phyloP scores from a whole-genome alignment of 1,140 invertebrate species.

The Musca vetustissima region DNA sequence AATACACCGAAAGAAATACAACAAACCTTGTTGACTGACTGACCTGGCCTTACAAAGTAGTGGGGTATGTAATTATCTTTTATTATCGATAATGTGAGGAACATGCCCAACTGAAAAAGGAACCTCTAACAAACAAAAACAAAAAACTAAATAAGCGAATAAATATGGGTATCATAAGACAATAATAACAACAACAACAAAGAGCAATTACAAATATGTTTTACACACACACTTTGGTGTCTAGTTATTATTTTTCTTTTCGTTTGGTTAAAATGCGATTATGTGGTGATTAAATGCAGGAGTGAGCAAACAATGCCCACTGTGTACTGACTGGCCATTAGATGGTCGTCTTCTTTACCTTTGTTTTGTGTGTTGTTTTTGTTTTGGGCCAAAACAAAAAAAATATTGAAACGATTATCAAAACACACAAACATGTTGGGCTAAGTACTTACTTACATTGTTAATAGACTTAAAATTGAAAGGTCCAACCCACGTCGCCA shows the following conservation, averaged over 20 bases:
- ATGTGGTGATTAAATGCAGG: slow-evolving; percentile 28
- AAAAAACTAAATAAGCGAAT: no score
- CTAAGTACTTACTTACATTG: slow-evolving; percentile 11
- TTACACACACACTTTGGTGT: not conserved
- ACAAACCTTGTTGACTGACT: not conserved
- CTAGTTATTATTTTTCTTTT: slow-evolving; percentile 2
- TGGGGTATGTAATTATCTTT: slow-evolving; percentile 9
- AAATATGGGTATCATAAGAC: not conserved
- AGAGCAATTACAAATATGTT: not conserved
- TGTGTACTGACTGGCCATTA: not conserved
- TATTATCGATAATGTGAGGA: slow-evolving; percentile 14
- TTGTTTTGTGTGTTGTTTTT: not conserved
- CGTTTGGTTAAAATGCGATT: slow-evolving; percentile 32
- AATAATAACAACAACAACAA: not conserved
- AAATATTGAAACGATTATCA: slow-evolving; percentile 3
- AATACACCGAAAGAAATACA: no score
- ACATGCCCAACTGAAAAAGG: slow-evolving; percentile 5
- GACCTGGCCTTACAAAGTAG: not conserved
- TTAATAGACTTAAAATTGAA: slow-evolving; percentile 25
- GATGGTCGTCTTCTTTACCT: not conserved
- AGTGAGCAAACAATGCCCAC: slow-evolving; percentile 14
- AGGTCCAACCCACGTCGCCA: slow-evolving; percentile 16
- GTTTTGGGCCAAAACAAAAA: not conserved
- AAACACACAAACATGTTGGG: not conserved
- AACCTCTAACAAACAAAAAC: no score